phyloP scores from a whole-genome alignment of 1,140 invertebrate species.

The Nylanderia fulva region DNA sequence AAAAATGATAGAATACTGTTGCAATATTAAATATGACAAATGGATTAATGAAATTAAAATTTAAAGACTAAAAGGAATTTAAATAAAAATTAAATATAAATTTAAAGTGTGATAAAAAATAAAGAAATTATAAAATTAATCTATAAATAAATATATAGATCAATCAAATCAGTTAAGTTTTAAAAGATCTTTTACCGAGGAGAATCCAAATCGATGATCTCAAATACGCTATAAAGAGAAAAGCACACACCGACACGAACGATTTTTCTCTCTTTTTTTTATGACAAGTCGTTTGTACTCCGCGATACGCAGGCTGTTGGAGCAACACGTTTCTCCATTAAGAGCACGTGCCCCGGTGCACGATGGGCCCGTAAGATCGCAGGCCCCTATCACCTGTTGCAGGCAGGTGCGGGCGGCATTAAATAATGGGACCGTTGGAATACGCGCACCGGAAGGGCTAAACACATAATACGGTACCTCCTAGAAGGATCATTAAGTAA shows the following conservation, averaged over 20 bases:
- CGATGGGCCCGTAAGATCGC: slow-evolving; percentile 1
- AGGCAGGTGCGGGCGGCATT: slow-evolving; percentile 56
- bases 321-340: slow-evolving; percentile 30
- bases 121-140: too few species aligned
- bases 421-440: slow-evolving; percentile 55
- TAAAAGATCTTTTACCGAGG: slow-evolving; percentile 12
- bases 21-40: too few species aligned
- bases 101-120: too few species aligned
- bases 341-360: slow-evolving; percentile 18
- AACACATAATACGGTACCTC: neutral
- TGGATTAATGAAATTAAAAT: too few species aligned
- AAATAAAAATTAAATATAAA: too few species aligned
- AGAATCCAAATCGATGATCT: neutral
- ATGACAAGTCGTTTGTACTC: slow-evolving; percentile 3
- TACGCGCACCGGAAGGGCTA: slow-evolving; percentile 14
- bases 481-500: slow-evolving; percentile 1
- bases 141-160: too few species aligned
- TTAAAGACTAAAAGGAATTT: too few species aligned
- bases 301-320: slow-evolving; percentile 20
- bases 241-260: neutral
- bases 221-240: neutral
- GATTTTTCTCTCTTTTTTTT: slow-evolving; percentile 8
- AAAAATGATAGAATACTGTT: too few species aligned
- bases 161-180: slow-evolving; percentile 31
- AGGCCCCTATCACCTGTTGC: slow-evolving; percentile 54